A percentile compares a stretch with the other conserved stretches of the same genome.
Evolutionary conservation across 1,140 invertebrate genomes (phyloP).

Genomic region (Bombus superbus): DNA sequence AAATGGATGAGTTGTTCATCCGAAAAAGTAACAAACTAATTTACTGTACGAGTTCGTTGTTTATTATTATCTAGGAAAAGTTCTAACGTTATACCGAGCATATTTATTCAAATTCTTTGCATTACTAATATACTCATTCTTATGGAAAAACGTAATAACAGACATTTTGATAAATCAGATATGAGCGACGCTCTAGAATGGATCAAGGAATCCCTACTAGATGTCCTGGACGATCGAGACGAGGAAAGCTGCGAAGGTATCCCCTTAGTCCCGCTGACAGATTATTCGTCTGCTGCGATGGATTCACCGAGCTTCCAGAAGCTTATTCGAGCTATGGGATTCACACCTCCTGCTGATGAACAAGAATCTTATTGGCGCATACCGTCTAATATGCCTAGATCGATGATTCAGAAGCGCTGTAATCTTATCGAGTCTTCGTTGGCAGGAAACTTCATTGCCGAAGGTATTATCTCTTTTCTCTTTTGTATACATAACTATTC

Average conservation of each 20-base stretch:
- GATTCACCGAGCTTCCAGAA: constrained; percentile 84
- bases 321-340: constrained; percentile 84
- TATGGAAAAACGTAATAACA: background rate
- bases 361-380: constrained; percentile 86
- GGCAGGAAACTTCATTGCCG: constrained; percentile 76
- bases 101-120: too few relatives aligned
- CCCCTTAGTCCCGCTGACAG: constrained; percentile 86
- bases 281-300: constrained; percentile 84
- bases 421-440: constrained; percentile 79
- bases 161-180: constrained; percentile 67
- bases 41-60: too few relatives aligned
- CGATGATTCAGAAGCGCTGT: constrained; percentile 80
- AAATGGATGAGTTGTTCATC: too few relatives aligned
- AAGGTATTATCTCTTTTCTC: constrained; percentile 65
- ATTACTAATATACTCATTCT: too few relatives aligned
- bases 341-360: constrained; percentile 84
- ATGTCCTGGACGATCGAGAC: constrained; percentile 85
- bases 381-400: constrained; percentile 81
- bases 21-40: too few relatives aligned
- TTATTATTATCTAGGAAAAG: too few relatives aligned
- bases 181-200: constrained; percentile 84
- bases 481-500: background rate
- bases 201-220: constrained; percentile 85
- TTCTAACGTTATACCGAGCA: too few relatives aligned
- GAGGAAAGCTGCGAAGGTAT: constrained; percentile 84